phyloP scores from a whole-genome alignment of 2,113 vertebrate genomes.

The Sturnus vulgaris region DNA sequence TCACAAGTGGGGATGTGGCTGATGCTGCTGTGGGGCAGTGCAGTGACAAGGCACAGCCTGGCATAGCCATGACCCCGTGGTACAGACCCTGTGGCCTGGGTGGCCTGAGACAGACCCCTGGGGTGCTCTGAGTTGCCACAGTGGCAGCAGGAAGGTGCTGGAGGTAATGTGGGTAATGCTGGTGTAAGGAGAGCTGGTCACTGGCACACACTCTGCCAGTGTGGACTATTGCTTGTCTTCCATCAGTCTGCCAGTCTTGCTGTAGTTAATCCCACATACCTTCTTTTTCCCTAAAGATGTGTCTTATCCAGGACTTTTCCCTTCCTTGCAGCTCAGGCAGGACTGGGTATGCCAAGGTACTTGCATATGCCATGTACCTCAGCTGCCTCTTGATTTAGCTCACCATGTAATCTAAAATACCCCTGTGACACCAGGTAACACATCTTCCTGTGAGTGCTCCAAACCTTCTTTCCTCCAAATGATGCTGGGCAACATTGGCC shows the following conservation, averaged over 20 bases:
- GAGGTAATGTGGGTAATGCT: neutral
- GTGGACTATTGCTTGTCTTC: neutral
- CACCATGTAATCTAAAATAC: neutral
- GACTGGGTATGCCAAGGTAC: neutral
- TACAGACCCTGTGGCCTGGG: accelerated
- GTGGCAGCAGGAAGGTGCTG: neutral
- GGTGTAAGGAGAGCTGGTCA: neutral
- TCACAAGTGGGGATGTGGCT: neutral
- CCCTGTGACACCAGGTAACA: accelerated
- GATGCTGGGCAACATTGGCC: accelerated
- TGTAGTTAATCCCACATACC: neutral
- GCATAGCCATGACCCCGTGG: neutral
- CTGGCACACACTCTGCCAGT: neutral
- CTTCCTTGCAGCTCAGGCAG: neutral
- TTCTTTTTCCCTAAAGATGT: neutral
- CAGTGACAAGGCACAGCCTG: neutral
- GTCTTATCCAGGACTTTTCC: neutral
- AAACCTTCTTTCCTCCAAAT: neutral
- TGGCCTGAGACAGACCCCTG: neutral
- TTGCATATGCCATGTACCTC: accelerated
- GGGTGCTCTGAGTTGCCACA: neutral
- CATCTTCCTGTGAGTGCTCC: neutral
- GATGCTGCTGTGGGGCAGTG: neutral
- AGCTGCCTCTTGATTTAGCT: neutral
- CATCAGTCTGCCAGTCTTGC: neutral